These are phyloP conservation scores for Sphaeridia pumilis DNA, from an alignment of 2,888 invertebrate species.

Conservation along the genomic window DNA sequence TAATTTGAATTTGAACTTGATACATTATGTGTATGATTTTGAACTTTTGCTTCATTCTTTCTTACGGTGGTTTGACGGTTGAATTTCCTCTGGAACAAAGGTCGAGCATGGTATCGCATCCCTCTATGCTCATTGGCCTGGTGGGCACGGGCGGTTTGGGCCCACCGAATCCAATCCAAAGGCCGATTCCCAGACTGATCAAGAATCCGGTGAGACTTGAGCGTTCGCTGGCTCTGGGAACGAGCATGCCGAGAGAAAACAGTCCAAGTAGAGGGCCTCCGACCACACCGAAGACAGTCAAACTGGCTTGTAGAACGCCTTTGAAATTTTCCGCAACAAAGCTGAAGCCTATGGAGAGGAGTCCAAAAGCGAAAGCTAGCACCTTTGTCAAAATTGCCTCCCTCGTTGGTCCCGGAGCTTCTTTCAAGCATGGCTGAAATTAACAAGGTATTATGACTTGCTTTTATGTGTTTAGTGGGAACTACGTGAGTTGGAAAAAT, in stretches of 20 bases:
- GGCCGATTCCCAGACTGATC: constrained; percentile 44
- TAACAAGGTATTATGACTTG: constrained; percentile 1
- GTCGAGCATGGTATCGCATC: background rate
- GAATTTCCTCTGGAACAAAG: background rate
- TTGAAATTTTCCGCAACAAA: constrained; percentile 71
- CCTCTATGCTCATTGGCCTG: constrained; percentile 22
- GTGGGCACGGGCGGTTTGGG: constrained; percentile 51
- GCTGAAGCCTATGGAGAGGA: constrained; percentile 64
- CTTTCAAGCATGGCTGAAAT: constrained; percentile 25
- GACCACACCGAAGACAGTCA: constrained; percentile 62
- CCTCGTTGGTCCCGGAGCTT: constrained; percentile 13
- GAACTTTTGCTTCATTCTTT: background rate
- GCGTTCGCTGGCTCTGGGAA: constrained; percentile 57
- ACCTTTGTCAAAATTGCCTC: constrained; percentile 38
- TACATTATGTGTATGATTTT: background rate
- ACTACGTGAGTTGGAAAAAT: background rate
- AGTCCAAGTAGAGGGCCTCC: constrained; percentile 78
- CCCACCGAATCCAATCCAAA: constrained; percentile 77
- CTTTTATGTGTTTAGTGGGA: background rate
- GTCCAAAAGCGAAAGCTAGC: constrained; percentile 59
- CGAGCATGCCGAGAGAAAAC: constrained; percentile 75
- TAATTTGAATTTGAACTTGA: background rate
- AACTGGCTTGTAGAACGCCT: constrained; percentile 72
- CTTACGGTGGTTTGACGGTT: background rate
- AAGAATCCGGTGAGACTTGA: constrained; percentile 40